Base-by-base conservation (phyloP, 2,888 invertebrate species). In the Drosophila meridionalis region DNA sequence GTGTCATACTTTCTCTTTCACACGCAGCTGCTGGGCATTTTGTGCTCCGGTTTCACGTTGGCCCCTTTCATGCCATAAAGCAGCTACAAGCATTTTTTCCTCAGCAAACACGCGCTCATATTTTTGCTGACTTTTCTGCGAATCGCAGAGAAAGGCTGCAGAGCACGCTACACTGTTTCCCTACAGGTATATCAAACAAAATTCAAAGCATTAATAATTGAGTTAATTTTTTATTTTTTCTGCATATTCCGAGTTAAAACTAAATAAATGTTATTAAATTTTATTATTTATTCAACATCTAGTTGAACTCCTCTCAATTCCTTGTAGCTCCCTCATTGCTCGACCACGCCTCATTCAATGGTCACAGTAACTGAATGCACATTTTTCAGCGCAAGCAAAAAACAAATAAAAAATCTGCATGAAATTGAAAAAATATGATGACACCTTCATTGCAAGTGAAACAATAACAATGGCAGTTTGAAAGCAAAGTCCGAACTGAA, bases 381-480 rank as follows among this genome's bases (percentile, higher is more conserved):
- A 80, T 68, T 66, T 73, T 77, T 77, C 62, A 68, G 26, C 32
- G 55, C 36, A 20, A 36, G 58, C 45, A 58, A 66, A 61, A 65
- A 36, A 50, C 42, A 47, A 53, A 57, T 36, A 74, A 76, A 83
- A 83, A 80, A 83, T 78, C 72, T 47, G 77, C 72, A 77, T 76
- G 79, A 87, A 89, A 82, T 83, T 89, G 83, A 74, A 87, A 88
- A 83, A 83, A 82, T 87, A 89, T 84, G 78, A 89, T 87, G 83
- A 89, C 89, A 89, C 82, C 84, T 86, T 81, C 75, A 76, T 80
- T 80, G 89, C 89, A 64, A 76, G 77, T 74, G 73, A 75, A 86
- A 77, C 84, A 89, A 86, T 87, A 80, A 78, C 73, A 74, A 79
- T 76, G 68, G 57, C 75, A 62, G 63, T 64, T 63, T 40, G 53